These are phyloP conservation scores for Zapornia atra DNA, from an alignment of 2,113 vertebrate species.

Conservation along the genomic window DNA sequence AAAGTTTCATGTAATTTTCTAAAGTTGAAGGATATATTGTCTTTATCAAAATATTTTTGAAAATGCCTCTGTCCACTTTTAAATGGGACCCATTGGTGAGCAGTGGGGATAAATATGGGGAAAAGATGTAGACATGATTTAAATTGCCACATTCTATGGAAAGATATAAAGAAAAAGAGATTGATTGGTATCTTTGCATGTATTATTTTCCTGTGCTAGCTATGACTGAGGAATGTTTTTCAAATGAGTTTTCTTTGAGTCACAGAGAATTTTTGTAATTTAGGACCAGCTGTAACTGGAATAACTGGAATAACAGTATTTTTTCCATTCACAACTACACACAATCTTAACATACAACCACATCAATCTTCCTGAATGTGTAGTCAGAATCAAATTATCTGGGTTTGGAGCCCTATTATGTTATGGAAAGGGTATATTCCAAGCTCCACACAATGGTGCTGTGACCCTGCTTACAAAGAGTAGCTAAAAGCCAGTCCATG, in stretches of 20 bases:
- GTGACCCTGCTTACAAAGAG: not conserved
- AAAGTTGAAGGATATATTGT: not conserved
- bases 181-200: not conserved
- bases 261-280: not conserved
- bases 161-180: not conserved
- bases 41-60: constrained; percentile 9
- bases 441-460: not conserved
- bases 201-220: not conserved
- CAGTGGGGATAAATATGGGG: not conserved
- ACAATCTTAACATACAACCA: not conserved
- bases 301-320: not conserved
- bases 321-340: not conserved
- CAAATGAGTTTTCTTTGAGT: not conserved
- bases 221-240: not conserved
- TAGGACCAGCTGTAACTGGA: not conserved
- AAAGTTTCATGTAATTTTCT: constrained; percentile 10
- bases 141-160: not conserved
- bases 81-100: not conserved
- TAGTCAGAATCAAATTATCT: not conserved
- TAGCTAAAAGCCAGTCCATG: not conserved
- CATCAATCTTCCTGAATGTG: not conserved
- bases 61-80: not conserved
- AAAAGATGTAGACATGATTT: not conserved
- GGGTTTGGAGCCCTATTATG: not conserved
- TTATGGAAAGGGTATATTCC: not conserved